Conservation (phyloP, 2,888 invertebrate genomes). For the Odontocerum albicorne region DNA sequence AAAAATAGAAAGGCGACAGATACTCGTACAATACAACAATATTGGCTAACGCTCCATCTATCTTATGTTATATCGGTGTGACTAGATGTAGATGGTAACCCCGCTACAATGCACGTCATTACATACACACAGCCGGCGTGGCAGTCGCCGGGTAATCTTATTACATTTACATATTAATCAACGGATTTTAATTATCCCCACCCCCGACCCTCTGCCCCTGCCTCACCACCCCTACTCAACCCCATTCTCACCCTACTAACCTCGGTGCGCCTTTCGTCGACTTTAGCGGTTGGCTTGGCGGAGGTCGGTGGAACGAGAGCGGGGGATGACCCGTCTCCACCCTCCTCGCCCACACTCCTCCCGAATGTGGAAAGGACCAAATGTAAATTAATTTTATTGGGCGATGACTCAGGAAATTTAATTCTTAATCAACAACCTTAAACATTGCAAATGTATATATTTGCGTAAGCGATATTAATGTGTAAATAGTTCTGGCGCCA, state of each 20-base stretch:
- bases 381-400: constrained; percentile 27
- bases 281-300: not conserved
- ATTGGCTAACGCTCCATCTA: not conserved
- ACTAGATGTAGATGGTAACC: constrained; percentile 11
- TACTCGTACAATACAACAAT: not conserved
- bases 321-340: not conserved
- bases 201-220: constrained; percentile 44
- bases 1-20: not conserved
- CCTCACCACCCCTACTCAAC: constrained; percentile 37
- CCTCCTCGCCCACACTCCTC: not conserved
- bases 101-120: constrained; percentile 34
- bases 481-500: too few species aligned
- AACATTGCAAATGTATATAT: not conserved
- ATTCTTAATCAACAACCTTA: constrained; percentile 9
- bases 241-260: not conserved
- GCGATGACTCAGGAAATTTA: constrained; percentile 8
- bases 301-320: not conserved
- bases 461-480: constrained; percentile 4
- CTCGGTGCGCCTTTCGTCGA: constrained; percentile 4
- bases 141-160: constrained; percentile 73
- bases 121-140: constrained; percentile 38
- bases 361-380: constrained; percentile 17
- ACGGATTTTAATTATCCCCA: constrained; percentile 96
- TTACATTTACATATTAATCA: constrained; percentile 99
- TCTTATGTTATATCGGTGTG: not conserved